Evolutionary conservation across 1,140 invertebrate species (phyloP).

Genomic region (Agrilus planipennis): DNA sequence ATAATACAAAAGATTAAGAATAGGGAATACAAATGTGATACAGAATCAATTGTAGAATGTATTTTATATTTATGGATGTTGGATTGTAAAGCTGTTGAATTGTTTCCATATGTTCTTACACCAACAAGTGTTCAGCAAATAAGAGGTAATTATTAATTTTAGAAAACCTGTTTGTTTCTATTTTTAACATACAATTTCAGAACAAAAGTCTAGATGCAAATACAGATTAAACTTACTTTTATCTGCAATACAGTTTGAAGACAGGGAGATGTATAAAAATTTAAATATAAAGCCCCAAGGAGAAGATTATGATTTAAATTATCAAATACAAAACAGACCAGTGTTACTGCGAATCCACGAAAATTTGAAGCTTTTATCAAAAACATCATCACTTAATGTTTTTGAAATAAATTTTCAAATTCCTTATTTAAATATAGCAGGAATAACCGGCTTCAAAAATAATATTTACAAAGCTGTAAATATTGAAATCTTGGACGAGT

Average conservation of each 20-base stretch:
- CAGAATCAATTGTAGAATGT: constrained; percentile 18
- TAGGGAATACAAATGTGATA: constrained; percentile 19
- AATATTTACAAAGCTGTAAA: constrained; percentile 24
- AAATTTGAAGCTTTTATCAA: constrained; percentile 15
- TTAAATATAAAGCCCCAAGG: constrained; percentile 15
- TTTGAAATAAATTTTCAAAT: constrained; percentile 23
- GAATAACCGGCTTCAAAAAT: constrained; percentile 27
- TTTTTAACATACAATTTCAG: constrained; percentile 17
- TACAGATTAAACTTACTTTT: constrained; percentile 26
- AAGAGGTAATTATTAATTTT: constrained; percentile 8
- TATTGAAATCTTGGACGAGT: constrained; percentile 31
- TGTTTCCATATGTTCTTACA: constrained; percentile 21
- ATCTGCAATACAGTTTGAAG: constrained; percentile 26
- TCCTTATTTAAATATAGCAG: constrained; percentile 28
- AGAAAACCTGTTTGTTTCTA: background rate
- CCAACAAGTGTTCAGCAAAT: constrained; percentile 10
- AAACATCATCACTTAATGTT: constrained; percentile 9
- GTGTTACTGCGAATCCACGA: constrained; percentile 16
- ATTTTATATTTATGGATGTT: constrained; percentile 30
- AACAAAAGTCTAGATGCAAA: constrained; percentile 12
- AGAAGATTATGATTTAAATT: constrained; percentile 9
- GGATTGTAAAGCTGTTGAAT: constrained; percentile 20
- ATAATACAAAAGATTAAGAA: constrained; percentile 17
- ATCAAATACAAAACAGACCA: constrained; percentile 22
- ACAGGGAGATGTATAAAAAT: constrained; percentile 18